Base-by-base conservation (phyloP, 2,797 vertebrate species). In the Pangasius larnaudii region DNA sequence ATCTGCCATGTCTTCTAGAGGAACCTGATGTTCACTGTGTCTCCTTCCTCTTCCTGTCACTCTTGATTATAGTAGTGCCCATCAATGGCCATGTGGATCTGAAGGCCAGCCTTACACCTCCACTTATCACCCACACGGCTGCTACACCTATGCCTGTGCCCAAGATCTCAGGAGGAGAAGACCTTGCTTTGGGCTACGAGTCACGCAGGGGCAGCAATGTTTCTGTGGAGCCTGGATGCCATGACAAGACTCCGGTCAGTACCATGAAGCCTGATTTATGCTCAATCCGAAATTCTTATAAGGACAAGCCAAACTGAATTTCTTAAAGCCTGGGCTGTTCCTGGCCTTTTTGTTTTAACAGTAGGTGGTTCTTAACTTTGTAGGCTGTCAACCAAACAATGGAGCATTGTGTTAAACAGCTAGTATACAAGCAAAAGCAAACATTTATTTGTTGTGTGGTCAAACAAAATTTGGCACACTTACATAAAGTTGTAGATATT, bases 91-190 rank as follows among this genome's bases (percentile, higher is more conserved):
- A 96, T 53, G 96, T 97, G 0, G 98, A 99, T 91, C 94, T 98
- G 89, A 98, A 95, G 94, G 97, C 95, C 94, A 98, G 96, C 92
- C 94, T 99, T 93, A 96, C 98, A n/a, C 98, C 98, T 0, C 98
- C 98, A 0, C 96, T 99, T n/a, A 99, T 99, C 91, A 99, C 98
- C 86, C 98, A 99, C 92, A 99, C 98, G 0, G 98, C 98, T 0
- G 98, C 98, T 91, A 99, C 98, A 0, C 98, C 98, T 0, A 99
- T 99, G 98, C 97, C 98, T 0, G 92, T 99, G 67, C 98, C 98
- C 91, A 99, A 98, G 93, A 95, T 97, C 10, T 96, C 97, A 1
- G 91, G 94, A 0, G 97, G 93, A 0, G 97, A 96, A n/a, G 98
- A 98, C 0, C 92, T 94, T 3, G 89, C 93, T 0, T 93, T 95